Conservation (phyloP, 2,797 vertebrate species). For the Anabacerthia variegaticeps region DNA sequence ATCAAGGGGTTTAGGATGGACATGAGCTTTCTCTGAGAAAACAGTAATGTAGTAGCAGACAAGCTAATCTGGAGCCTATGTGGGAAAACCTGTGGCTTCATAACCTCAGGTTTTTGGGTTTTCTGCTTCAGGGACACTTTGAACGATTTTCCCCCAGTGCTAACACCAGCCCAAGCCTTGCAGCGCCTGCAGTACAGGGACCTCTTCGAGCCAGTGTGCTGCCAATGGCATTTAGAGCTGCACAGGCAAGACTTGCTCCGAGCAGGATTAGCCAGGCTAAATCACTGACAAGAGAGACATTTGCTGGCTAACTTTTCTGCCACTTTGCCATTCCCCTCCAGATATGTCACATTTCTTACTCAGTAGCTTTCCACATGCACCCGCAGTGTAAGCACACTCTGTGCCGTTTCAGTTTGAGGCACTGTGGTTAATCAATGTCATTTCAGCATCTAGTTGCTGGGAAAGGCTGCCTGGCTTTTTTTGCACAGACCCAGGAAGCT, state of each 20-base stretch:
- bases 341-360: not conserved
- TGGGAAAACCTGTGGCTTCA: not conserved
- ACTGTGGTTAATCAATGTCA: not conserved
- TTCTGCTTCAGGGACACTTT: not conserved
- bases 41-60: not conserved
- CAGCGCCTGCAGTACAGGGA: accelerated
- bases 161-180: not conserved
- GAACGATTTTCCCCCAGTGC: accelerated
- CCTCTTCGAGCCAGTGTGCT: not conserved
- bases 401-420: not conserved
- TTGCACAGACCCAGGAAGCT: not conserved
- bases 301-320: not conserved
- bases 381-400: accelerated
- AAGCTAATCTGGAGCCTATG: not conserved
- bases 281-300: not conserved
- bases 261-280: not conserved
- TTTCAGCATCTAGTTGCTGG: not conserved
- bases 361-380: not conserved
- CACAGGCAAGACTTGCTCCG: not conserved
- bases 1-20: not conserved
- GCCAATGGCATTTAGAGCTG: not conserved
- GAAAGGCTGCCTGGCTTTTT: not conserved
- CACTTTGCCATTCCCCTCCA: not conserved
- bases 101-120: accelerated
- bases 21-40: not conserved